phyloP scores from a whole-genome alignment of 2,888 invertebrate species.

The Baronia brevicornis region DNA sequence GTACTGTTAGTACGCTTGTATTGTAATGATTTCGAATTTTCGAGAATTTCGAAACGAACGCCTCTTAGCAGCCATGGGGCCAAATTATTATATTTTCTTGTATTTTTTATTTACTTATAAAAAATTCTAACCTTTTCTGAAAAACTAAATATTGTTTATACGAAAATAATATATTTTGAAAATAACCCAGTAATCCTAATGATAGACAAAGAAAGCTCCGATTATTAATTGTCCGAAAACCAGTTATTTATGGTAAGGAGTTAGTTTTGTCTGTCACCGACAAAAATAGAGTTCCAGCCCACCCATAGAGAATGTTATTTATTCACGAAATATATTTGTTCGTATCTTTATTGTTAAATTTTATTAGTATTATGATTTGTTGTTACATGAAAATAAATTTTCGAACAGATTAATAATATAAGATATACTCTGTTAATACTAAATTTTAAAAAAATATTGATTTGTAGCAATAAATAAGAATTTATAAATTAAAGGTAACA shows the following conservation, averaged over 20 bases:
- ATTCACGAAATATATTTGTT: constrained; percentile 12
- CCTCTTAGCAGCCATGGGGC: too few relatives aligned
- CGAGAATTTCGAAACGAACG: too few relatives aligned
- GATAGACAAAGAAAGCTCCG: constrained; percentile 47
- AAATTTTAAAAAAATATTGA: too few relatives aligned
- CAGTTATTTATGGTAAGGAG: constrained; percentile 58
- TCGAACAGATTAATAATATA: too few relatives aligned
- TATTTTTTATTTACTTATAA: not conserved
- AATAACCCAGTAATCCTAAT: constrained; percentile 41
- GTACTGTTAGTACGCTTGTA: too few relatives aligned
- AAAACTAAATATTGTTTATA: constrained; percentile 1
- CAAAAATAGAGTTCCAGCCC: constrained; percentile 58
- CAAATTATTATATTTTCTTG: too few relatives aligned
- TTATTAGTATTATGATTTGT: too few relatives aligned
- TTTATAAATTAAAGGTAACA: too few relatives aligned
- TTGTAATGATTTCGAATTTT: too few relatives aligned
- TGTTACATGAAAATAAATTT: too few relatives aligned
- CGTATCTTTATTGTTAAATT: constrained; percentile 7
- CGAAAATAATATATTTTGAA: constrained; percentile 2
- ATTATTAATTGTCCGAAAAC: constrained; percentile 70
- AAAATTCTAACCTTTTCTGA: not conserved
- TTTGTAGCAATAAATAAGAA: too few relatives aligned
- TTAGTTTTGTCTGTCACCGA: constrained; percentile 49
- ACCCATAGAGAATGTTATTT: constrained; percentile 44
- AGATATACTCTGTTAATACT: too few relatives aligned